phyloP scores from a whole-genome alignment of 2,113 vertebrate genomes.

The Ploceus nigricollis region DNA sequence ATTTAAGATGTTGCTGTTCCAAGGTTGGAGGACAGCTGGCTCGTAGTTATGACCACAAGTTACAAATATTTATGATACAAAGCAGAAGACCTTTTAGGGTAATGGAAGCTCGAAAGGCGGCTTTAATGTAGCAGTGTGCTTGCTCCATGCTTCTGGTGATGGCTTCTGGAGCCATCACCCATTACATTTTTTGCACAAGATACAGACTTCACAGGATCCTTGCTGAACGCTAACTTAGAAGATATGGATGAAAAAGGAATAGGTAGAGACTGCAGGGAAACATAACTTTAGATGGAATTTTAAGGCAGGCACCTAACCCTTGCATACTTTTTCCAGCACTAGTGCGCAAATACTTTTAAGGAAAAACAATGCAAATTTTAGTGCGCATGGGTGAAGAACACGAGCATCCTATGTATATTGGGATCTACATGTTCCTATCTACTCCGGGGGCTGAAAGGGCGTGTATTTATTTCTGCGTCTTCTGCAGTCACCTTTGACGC shows the following conservation, averaged over 20 bases:
- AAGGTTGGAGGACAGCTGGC: slow-evolving; percentile 8
- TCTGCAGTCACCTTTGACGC: neutral
- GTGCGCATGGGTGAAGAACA: neutral
- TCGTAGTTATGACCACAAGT: slow-evolving; percentile 59
- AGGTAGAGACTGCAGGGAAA: neutral
- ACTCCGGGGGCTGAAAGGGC: neutral
- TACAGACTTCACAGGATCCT: neutral
- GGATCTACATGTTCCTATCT: neutral
- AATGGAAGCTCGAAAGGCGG: neutral
- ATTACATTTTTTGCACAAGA: neutral
- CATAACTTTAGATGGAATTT: neutral
- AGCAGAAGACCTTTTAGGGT: slow-evolving; percentile 64
- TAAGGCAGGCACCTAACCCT: neutral
- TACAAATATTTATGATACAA: slow-evolving; percentile 65
- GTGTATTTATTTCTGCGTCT: neutral
- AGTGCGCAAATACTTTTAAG: neutral
- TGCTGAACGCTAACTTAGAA: neutral
- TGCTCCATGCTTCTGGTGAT: neutral
- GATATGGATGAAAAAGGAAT: neutral
- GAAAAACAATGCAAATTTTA: neutral
- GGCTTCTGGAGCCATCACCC: neutral
- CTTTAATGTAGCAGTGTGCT: neutral
- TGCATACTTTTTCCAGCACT: neutral
- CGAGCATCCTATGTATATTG: rapidly evolving
- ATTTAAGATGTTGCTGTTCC: slow-evolving; percentile 22